These are phyloP conservation scores for Apis laboriosa DNA, from an alignment of 1,140 invertebrate species.

Conservation along the genomic window DNA sequence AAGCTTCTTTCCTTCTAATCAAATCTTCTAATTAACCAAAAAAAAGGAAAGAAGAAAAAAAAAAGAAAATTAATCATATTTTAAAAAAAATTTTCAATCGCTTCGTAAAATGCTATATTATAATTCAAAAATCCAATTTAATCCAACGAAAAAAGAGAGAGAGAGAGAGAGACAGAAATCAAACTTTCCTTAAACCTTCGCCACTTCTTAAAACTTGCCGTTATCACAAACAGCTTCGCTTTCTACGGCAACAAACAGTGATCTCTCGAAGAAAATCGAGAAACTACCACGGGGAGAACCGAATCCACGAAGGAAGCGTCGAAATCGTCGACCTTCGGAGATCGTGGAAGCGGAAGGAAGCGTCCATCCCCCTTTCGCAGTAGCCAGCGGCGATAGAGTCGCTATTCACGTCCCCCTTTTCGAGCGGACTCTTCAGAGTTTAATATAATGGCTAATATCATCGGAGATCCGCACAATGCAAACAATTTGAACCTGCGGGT, in stretches of 20 bases:
- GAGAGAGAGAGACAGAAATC: not conserved
- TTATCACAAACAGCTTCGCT: not conserved
- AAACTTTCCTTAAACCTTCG: not conserved
- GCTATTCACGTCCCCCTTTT: slow-evolving; percentile 53
- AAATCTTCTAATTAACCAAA: not conserved
- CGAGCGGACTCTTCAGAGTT: slow-evolving; percentile 67
- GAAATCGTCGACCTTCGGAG: slow-evolving; percentile 17
- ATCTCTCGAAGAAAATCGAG: too few relatives aligned
- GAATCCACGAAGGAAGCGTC: slow-evolving; percentile 25
- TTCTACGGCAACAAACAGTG: not conserved
- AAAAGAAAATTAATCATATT: too few relatives aligned
- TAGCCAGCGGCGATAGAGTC: slow-evolving; percentile 35
- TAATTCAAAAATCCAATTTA: too few relatives aligned
- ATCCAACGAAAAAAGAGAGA: too few relatives aligned
- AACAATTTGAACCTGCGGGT: slow-evolving; percentile 69
- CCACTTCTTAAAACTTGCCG: not conserved
- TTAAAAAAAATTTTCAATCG: too few relatives aligned
- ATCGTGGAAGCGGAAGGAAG: slow-evolving; percentile 50
- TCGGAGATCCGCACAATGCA: slow-evolving; percentile 72
- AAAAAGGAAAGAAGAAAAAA: too few relatives aligned
- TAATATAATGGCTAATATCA: slow-evolving; percentile 75
- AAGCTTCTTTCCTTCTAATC: not conserved
- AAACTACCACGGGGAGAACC: slow-evolving; percentile 10
- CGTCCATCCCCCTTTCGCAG: slow-evolving; percentile 33
- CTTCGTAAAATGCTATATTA: too few relatives aligned